A percentile compares a stretch with the other conserved stretches of the same genome.
These are phyloP conservation scores for Blastobasis adustella DNA, from an alignment of 2,888 invertebrate species.

Conservation along the genomic window DNA sequence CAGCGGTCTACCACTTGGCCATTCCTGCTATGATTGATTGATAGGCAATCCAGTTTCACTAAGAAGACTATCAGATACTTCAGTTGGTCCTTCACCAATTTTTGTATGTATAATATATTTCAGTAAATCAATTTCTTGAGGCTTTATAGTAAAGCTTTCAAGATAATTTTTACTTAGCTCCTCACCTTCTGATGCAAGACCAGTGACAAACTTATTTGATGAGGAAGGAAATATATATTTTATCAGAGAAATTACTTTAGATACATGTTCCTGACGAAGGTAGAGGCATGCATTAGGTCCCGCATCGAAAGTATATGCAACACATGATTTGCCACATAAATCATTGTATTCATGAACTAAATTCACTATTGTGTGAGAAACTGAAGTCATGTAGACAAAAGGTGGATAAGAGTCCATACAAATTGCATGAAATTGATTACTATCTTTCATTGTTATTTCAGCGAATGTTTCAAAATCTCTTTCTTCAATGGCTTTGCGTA, in stretches of 20 bases:
- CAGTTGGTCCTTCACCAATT: conserved; percentile 86
- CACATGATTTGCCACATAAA: conserved; percentile 76
- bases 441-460: conserved; percentile 96
- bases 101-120: conserved; percentile 90
- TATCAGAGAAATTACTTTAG: conserved; percentile 79
- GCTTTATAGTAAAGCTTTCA: conserved; percentile 39
- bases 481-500: conserved; percentile 73
- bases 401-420: conserved; percentile 96
- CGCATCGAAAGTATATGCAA: conserved; percentile 99
- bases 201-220: conserved; percentile 44
- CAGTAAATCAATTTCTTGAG: conserved; percentile 72
- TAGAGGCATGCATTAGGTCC: conserved; percentile 97
- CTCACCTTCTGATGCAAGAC: conserved; percentile 25
- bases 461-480: conserved; percentile 90
- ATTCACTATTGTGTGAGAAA: conserved; percentile 85
- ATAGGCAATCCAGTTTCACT: conserved; percentile 38
- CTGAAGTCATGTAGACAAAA: conserved; percentile 92
- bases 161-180: conserved; percentile 25
- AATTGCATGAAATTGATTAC: conserved; percentile 97
- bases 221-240: conserved; percentile 82
- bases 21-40: not conserved
- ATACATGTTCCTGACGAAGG: conserved; percentile 83
- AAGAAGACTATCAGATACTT: conserved; percentile 50
- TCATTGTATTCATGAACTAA: conserved; percentile 90
- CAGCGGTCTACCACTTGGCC: too few species aligned